These are phyloP conservation scores for Nymphalis io DNA, from an alignment of 1,140 invertebrate species.

Conservation along the genomic window DNA sequence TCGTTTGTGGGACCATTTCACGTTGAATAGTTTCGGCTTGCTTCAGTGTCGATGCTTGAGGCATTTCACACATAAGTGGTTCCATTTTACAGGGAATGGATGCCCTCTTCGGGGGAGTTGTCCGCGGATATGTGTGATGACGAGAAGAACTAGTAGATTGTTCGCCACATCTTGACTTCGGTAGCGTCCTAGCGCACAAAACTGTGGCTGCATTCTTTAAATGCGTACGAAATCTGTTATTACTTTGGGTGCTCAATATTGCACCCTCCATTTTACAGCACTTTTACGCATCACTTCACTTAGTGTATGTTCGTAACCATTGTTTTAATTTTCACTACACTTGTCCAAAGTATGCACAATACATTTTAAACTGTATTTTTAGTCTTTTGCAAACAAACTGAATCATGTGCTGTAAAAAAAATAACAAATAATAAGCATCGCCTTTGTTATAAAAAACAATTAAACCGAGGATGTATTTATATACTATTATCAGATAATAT, in stretches of 20 bases:
- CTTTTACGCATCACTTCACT: slow-evolving; percentile 45
- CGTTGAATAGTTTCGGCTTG: slow-evolving; percentile 45
- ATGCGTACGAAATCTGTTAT: slow-evolving; percentile 70
- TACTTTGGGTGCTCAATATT: slow-evolving; percentile 69
- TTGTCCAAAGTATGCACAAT: slow-evolving; percentile 24
- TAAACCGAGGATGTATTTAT: too few relatives aligned
- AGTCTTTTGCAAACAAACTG: neutral
- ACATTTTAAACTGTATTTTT: slow-evolving; percentile 5
- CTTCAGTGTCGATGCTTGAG: slow-evolving; percentile 45
- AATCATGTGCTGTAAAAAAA: neutral
- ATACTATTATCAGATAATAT: neutral
- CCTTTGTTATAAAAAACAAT: too few relatives aligned
- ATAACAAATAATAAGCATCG: too few relatives aligned
- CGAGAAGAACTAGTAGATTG: slow-evolving; percentile 47
- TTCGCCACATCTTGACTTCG: slow-evolving; percentile 66
- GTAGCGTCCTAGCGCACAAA: slow-evolving; percentile 70
- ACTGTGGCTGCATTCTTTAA: slow-evolving; percentile 76
- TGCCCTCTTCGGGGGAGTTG: slow-evolving; percentile 62
- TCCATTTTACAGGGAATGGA: slow-evolving; percentile 64
- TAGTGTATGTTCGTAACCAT: slow-evolving; percentile 68
- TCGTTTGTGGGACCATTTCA: slow-evolving; percentile 42
- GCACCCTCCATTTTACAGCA: slow-evolving; percentile 75
- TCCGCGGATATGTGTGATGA: slow-evolving; percentile 76
- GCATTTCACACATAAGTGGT: slow-evolving; percentile 53
- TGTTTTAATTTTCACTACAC: slow-evolving; percentile 51